A percentile compares a stretch with the other conserved stretches of the same genome.
Evolutionary conservation across 2,888 invertebrate genomes (phyloP).

Genomic region (Adineta ricciae): DNA sequence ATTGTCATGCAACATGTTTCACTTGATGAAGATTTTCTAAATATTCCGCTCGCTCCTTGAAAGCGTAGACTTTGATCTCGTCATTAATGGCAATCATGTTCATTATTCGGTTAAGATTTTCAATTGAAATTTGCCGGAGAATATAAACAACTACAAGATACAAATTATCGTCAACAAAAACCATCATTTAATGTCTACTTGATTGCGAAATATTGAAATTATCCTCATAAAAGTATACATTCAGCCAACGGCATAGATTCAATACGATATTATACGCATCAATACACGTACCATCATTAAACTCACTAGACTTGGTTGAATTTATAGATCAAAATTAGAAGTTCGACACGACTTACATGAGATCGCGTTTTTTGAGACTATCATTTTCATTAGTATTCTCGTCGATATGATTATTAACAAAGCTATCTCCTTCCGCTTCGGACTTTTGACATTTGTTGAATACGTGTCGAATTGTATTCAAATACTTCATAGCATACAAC

Average conservation of each 20-base stretch:
- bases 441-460: not conserved
- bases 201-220: not conserved
- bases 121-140: not conserved
- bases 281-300: not conserved
- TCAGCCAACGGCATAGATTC: not conserved
- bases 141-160: not conserved
- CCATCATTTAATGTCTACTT: not conserved
- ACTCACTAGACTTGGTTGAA: not conserved
- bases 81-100: not conserved
- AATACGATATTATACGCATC: not conserved
- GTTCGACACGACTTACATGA: not conserved
- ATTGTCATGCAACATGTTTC: not conserved
- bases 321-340: not conserved
- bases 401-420: not conserved
- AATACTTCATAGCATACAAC: not conserved
- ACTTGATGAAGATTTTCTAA: not conserved
- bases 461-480: not conserved
- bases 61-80: not conserved
- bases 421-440: not conserved
- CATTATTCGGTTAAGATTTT: not conserved
- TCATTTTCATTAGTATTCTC: not conserved
- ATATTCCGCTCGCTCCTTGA: not conserved
- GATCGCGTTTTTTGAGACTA: not conserved
- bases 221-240: not conserved
- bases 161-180: not conserved